Evolutionary conservation across 2,113 vertebrate genomes (phyloP).

Genomic region (Ornithorhynchus anatinus): DNA sequence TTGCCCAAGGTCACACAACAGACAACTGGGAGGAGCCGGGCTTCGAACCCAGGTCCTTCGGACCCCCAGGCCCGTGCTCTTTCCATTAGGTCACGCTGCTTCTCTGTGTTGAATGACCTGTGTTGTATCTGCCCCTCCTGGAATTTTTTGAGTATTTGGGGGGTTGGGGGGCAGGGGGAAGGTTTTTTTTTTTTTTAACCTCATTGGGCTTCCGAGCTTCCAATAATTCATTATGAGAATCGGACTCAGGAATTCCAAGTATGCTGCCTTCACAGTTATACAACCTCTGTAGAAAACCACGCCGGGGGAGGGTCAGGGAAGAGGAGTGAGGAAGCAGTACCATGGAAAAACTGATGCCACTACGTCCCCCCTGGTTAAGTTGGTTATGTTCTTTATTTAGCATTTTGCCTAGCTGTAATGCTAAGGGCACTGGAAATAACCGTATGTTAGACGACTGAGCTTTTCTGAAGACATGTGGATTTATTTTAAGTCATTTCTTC

Average conservation of each 20-base stretch:
- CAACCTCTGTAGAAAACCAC: neutral
- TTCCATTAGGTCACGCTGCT: too few relatives aligned
- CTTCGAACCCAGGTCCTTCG: too few relatives aligned
- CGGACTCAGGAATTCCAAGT: neutral
- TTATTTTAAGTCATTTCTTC: neutral
- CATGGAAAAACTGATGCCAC: neutral
- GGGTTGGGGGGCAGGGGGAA: neutral
- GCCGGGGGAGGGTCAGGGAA: neutral
- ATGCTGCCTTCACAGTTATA: neutral
- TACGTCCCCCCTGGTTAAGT: neutral
- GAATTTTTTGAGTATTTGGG: neutral
- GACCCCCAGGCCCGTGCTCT: too few relatives aligned
- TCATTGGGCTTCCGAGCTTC: neutral
- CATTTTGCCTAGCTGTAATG: neutral
- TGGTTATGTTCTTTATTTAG: neutral
- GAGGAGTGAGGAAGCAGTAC: neutral
- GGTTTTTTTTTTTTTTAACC: neutral
- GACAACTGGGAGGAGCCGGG: too few relatives aligned
- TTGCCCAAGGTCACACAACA: too few relatives aligned
- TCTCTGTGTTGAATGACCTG: neutral
- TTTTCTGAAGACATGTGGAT: neutral
- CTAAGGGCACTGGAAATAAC: neutral
- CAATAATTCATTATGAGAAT: slow-evolving; percentile 20
- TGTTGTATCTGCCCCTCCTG: neutral
- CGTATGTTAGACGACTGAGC: neutral